These are phyloP conservation scores for Uromys caudimaculatus DNA, from an alignment of 2,797 vertebrate genomes.

Conservation along the genomic window DNA sequence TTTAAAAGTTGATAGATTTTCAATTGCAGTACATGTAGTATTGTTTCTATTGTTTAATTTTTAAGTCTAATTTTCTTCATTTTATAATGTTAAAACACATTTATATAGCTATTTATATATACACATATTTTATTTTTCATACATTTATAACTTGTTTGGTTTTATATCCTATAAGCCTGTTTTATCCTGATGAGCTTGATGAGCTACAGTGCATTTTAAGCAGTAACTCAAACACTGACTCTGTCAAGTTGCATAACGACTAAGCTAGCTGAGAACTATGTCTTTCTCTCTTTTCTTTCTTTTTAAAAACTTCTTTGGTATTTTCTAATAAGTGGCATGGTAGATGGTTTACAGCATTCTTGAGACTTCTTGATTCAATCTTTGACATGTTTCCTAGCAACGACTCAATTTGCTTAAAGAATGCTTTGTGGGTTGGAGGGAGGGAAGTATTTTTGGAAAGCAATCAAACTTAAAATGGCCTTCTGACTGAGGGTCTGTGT, in stretches of 20 bases:
- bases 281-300: conserved; percentile 56
- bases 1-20: not conserved
- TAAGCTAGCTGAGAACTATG: conserved; percentile 56
- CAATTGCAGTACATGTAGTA: not conserved
- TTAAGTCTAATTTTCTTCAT: not conserved
- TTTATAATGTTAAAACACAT: not conserved
- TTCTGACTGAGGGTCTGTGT: conserved; percentile 50
- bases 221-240: not conserved
- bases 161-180: not conserved
- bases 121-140: not conserved
- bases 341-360: conserved; percentile 83
- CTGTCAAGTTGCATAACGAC: not conserved
- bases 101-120: not conserved
- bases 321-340: conserved; percentile 77
- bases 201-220: not conserved
- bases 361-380: conserved; percentile 84
- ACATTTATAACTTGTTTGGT: not conserved
- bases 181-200: not conserved
- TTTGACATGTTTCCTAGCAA: conserved; percentile 87
- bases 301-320: conserved; percentile 69
- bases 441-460: conserved; percentile 45
- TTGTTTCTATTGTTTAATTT: not conserved
- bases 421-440: conserved; percentile 38
- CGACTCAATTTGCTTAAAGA: conserved; percentile 72
- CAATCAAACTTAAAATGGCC: conserved; percentile 57